Percentiles rank a stretch among this genome's conserved stretches.
phyloP scores from a whole-genome alignment of 2,797 vertebrate genomes.

The Acropternis orthonyx region DNA sequence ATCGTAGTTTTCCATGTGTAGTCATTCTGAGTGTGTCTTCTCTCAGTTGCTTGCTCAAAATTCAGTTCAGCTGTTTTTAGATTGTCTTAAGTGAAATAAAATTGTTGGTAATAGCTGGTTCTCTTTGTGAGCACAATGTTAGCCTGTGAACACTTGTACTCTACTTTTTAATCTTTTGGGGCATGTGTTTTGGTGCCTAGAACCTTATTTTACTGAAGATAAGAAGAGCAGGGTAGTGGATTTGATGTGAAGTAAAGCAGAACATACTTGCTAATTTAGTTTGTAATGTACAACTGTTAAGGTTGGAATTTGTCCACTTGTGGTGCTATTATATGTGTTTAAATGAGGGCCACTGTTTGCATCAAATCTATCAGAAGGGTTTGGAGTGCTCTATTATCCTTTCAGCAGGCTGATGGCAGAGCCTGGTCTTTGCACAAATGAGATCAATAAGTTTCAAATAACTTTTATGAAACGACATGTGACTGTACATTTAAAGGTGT shows the following conservation, averaged over 20 bases:
- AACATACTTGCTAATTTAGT: constrained; percentile 72
- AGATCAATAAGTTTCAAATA: constrained; percentile 81
- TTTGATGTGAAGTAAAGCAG: constrained; percentile 71
- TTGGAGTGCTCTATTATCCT: constrained; percentile 80
- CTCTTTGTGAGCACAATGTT: constrained; percentile 51
- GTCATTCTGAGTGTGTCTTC: constrained; percentile 67
- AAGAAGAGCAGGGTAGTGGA: constrained; percentile 45
- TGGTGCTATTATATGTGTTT: constrained; percentile 71
- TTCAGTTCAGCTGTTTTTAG: constrained; percentile 64
- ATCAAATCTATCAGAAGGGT: constrained; percentile 75
- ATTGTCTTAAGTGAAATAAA: constrained; percentile 72
- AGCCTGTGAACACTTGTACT: constrained; percentile 46
- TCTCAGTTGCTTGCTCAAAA: constrained; percentile 52
- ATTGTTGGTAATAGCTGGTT: constrained; percentile 67
- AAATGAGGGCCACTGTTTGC: constrained; percentile 74
- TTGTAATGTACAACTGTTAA: constrained; percentile 65
- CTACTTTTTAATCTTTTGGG: constrained; percentile 34
- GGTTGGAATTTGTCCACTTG: constrained; percentile 71
- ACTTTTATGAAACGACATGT: constrained; percentile 73
- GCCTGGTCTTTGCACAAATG: constrained; percentile 72
- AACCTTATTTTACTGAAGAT: constrained; percentile 67
- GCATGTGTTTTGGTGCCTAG: constrained; percentile 40
- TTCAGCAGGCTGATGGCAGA: constrained; percentile 76
- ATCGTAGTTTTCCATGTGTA: constrained; percentile 57
- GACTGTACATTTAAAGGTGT: constrained; percentile 68